phyloP scores from a whole-genome alignment of 2,113 vertebrate genomes.

The Cettia cetti region DNA sequence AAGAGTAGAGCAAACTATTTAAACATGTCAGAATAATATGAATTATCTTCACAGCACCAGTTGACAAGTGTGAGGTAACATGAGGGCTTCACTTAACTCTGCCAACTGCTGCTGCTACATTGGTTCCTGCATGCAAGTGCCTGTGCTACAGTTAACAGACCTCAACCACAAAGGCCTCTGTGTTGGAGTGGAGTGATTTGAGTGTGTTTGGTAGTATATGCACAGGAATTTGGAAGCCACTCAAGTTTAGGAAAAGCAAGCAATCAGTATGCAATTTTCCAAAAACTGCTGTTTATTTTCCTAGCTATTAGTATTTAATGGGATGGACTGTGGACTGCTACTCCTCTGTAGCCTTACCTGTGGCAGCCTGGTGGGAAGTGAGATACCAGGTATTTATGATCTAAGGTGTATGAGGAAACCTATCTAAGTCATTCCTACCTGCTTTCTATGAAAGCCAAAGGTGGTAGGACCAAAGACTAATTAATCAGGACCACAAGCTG shows the following conservation, averaged over 20 bases:
- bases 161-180: background rate
- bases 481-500: background rate
- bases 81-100: background rate
- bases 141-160: rapidly evolving
- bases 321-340: background rate
- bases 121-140: background rate
- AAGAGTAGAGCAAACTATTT: background rate
- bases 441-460: background rate
- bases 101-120: background rate
- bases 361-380: background rate
- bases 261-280: background rate
- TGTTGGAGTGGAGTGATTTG: too few species aligned
- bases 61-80: background rate
- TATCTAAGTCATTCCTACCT: background rate
- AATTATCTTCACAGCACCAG: background rate
- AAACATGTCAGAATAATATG: rapidly evolving
- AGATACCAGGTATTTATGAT: background rate
- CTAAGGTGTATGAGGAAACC: background rate
- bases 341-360: background rate
- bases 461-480: background rate
- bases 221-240: background rate
- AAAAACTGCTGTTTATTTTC: background rate
- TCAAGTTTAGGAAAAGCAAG: background rate
- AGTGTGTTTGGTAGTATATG: background rate
- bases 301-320: background rate